Conservation (phyloP, 1,140 invertebrate species). For the Galleria mellonella region DNA sequence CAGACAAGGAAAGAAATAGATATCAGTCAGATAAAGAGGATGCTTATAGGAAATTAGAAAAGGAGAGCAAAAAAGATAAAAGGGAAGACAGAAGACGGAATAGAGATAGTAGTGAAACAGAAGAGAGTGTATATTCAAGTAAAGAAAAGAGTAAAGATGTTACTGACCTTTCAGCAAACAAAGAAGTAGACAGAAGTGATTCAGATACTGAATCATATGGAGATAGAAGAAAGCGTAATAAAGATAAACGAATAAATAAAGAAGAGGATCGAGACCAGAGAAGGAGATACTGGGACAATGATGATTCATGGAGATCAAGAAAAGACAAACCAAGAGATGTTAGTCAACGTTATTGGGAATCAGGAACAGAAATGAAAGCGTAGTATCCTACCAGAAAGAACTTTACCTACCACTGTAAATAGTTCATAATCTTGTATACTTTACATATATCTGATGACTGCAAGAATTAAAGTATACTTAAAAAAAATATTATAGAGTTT, state of each 20-base stretch:
- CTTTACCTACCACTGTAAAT: too few relatives aligned
- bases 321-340: background rate
- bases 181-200: too few relatives aligned
- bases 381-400: too few relatives aligned
- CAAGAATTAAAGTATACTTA: too few relatives aligned
- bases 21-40: background rate
- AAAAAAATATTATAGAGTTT: too few relatives aligned
- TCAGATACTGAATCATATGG: too few relatives aligned
- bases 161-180: background rate
- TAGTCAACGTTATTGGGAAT: background rate
- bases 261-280: slow-evolving; percentile 3
- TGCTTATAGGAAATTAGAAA: background rate
- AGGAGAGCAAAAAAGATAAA: slow-evolving; percentile 1
- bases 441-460: too few relatives aligned
- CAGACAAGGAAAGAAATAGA: background rate
- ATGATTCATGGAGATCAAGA: background rate
- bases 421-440: too few relatives aligned
- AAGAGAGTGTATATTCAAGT: slow-evolving; percentile 6
- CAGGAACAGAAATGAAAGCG: too few relatives aligned
- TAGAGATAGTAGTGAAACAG: slow-evolving; percentile 1
- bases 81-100: slow-evolving; percentile 5
- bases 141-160: slow-evolving; percentile 1
- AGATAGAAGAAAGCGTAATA: background rate
- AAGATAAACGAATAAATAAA: background rate
- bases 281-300: slow-evolving; percentile 5